Percentiles rank a stretch among this genome's conserved stretches.
Conservation (phyloP, 2,888 invertebrate species). For the Hypomecis punctinalis region DNA sequence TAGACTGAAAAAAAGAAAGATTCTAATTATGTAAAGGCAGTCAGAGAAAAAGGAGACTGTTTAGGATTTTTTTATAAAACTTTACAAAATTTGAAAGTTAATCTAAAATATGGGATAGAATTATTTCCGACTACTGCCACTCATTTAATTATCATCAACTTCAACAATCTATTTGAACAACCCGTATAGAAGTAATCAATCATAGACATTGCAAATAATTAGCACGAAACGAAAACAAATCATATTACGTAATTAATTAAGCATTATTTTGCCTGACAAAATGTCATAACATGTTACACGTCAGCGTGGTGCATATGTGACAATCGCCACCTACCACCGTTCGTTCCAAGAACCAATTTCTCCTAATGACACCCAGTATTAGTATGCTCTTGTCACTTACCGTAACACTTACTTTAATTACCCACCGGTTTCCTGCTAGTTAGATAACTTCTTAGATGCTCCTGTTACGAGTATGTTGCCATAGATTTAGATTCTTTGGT, state of each 20-base stretch:
- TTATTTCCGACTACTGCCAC: too few species aligned
- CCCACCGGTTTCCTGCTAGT: conserved; percentile 12
- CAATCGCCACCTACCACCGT: conserved; percentile 42
- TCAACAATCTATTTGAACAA: not conserved
- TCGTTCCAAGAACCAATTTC: conserved; percentile 58
- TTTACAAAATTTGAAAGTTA: not conserved
- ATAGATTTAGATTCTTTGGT: not conserved
- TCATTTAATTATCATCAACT: too few species aligned
- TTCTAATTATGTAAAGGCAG: too few species aligned
- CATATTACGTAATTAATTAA: conserved; percentile 19
- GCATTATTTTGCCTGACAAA: not conserved
- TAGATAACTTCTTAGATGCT: not conserved
- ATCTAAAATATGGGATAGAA: not conserved
- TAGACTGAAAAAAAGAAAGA: too few species aligned
- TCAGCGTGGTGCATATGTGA: conserved; percentile 20
- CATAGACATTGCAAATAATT: conserved; percentile 1
- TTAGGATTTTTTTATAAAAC: too few species aligned
- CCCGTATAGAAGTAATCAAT: conserved; percentile 1
- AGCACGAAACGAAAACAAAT: conserved; percentile 12
- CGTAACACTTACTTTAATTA: conserved; percentile 22
- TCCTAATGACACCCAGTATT: conserved; percentile 50
- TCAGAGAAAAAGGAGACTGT: too few species aligned
- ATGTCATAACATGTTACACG: conserved; percentile 29
- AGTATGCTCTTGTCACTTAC: conserved; percentile 25
- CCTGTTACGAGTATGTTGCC: not conserved